phyloP scores from a whole-genome alignment of 2,797 vertebrate genomes.

The Macropodus opercularis region DNA sequence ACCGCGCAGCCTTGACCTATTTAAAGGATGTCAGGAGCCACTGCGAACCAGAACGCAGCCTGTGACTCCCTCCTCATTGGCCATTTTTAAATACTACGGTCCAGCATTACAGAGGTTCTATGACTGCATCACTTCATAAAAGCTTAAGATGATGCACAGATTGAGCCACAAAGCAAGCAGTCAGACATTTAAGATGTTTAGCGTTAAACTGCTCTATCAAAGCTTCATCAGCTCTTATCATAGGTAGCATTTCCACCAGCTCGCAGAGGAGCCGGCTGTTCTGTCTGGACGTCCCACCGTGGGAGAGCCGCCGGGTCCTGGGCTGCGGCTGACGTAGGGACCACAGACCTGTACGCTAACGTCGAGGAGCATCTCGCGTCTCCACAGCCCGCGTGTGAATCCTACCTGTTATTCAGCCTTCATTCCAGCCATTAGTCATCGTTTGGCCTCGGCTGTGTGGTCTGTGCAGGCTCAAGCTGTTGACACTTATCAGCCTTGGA shows the following conservation, averaged over 20 bases:
- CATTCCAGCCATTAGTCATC: constrained; percentile 55
- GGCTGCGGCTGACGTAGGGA: no score
- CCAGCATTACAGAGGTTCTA: neutral
- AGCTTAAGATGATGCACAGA: neutral
- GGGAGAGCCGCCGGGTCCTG: no score
- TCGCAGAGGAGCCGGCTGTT: no score
- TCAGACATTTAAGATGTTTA: no score
- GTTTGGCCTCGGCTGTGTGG: constrained; percentile 25
- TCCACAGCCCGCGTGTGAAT: constrained; percentile 40
- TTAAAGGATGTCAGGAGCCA: constrained; percentile 6
- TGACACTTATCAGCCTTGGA: constrained; percentile 44
- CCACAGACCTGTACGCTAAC: no score
- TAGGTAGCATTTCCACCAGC: no score
- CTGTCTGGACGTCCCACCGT: no score
- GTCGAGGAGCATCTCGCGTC: no score
- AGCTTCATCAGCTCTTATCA: no score
- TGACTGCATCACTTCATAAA: neutral
- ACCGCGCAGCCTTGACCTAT: constrained; percentile 3
- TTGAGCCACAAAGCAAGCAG: neutral
- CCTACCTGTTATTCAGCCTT: constrained; percentile 42
- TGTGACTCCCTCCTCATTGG: neutral
- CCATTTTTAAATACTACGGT: neutral
- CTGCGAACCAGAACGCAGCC: neutral
- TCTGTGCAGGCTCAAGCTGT: constrained; percentile 54
- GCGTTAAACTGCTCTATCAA: no score